A percentile compares a stretch with the other conserved stretches of the same genome.
phyloP scores from a whole-genome alignment of 37 sponge, comb jelly and placozoan species.

The Chondrosia reniformis region DNA sequence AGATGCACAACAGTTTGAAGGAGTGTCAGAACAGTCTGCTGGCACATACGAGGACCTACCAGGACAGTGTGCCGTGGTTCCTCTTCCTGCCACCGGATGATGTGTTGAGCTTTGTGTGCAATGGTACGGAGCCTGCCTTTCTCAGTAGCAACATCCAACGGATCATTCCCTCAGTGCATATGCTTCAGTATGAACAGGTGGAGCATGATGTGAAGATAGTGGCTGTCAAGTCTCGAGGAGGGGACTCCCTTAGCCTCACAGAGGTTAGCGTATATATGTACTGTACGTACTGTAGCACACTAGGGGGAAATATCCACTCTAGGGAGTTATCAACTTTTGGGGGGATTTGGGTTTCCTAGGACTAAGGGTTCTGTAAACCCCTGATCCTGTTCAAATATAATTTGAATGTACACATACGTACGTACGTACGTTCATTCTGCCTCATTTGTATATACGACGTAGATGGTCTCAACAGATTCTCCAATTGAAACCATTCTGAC shows the following conservation, averaged over 20 bases:
- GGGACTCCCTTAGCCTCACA: background rate
- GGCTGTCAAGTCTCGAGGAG: background rate
- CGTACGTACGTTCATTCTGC: too few relatives aligned
- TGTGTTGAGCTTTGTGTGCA: conserved; percentile 62
- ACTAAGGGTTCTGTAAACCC: too few relatives aligned
- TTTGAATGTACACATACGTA: too few relatives aligned
- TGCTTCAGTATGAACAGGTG: too few relatives aligned
- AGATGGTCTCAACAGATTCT: too few relatives aligned
- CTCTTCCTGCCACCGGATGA: conserved; percentile 76
- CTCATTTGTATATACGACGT: too few relatives aligned
- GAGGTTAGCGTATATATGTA: background rate
- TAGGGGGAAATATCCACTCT: too few relatives aligned
- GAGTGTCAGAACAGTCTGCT: conserved; percentile 58
- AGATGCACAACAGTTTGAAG: conserved; percentile 43
- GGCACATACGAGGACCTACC: conserved; percentile 21
- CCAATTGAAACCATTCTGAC: too few relatives aligned
- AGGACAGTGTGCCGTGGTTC: conserved; percentile 61
- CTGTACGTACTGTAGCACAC: background rate
- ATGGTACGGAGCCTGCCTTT: conserved; percentile 25
- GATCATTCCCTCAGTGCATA: conserved; percentile 1
- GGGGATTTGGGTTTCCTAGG: too few relatives aligned
- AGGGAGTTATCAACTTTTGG: too few relatives aligned
- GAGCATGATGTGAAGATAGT: background rate
- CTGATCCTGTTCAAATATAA: too few relatives aligned
- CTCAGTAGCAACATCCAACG: background rate